Conservation (phyloP, 2,888 invertebrate genomes). For the Agonopterix heracliana region DNA sequence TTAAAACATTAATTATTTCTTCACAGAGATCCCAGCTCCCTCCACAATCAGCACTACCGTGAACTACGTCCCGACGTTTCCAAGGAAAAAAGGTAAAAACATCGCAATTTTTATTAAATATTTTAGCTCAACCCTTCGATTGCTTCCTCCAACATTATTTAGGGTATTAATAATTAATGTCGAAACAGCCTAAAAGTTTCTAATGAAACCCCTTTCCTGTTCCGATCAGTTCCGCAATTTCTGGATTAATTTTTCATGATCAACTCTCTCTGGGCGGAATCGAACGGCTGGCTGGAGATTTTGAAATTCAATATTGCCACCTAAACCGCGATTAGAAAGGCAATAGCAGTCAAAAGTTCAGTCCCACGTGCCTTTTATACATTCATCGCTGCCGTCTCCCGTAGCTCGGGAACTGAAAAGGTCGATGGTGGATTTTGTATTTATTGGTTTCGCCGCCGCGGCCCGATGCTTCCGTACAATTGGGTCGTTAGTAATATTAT, state of each 20-base stretch:
- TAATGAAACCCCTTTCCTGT: conserved; percentile 39
- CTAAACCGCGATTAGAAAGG: conserved; percentile 47
- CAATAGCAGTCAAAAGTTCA: conserved; percentile 48
- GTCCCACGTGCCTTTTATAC: conserved; percentile 50
- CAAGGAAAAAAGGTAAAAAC: conserved; percentile 79
- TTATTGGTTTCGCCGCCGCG: conserved; percentile 68
- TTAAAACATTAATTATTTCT: not conserved
- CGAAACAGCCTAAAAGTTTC: conserved; percentile 29
- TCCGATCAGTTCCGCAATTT: conserved; percentile 30
- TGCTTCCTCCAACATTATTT: conserved; percentile 21
- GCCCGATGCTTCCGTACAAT: conserved; percentile 68
- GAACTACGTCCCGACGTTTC: conserved; percentile 74
- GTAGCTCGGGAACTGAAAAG: conserved; percentile 45
- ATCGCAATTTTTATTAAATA: conserved; percentile 5
- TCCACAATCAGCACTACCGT: conserved; percentile 81
- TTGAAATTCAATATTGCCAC: conserved; percentile 43
- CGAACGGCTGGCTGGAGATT: conserved; percentile 31
- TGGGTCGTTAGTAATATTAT: conserved; percentile 74
- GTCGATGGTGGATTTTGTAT: conserved; percentile 64
- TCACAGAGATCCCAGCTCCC: conserved; percentile 89
- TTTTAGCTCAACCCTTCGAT: conserved; percentile 12
- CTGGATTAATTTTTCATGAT: conserved; percentile 48
- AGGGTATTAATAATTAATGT: conserved; percentile 38
- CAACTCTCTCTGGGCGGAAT: conserved; percentile 28
- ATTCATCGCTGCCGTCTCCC: conserved; percentile 41